Evolutionary conservation across 1,140 invertebrate species (phyloP), one percentile per base, ranked within the genome.

Genomic region (Theocolax elegans): DNA sequence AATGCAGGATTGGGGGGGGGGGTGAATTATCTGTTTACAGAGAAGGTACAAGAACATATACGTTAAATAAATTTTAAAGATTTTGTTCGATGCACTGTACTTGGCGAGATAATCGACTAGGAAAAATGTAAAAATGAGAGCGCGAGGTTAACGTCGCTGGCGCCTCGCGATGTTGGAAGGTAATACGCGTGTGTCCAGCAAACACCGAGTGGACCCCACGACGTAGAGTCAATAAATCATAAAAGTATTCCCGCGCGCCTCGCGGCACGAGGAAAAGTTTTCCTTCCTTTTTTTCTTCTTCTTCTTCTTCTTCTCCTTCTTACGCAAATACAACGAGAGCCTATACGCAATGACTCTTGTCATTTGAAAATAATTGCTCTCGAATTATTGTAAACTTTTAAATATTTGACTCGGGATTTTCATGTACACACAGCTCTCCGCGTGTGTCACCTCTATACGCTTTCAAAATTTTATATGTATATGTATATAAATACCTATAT

Each of bases 141-240:
- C n/a, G n/a, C n/a, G n/a, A n/a, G n/a, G n/a, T 60, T 17, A n/a
- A 9, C 46, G 58, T n/a, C 58, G 65, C 70, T 77, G 79, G 78
- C 78, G 79, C 80, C 80, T 74, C 75, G 67, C 74, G 74, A 72
- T 74, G 78, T 74, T 76, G 76, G 27, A 13, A 35, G 29, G 27
- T 54, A 54, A 25, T 54, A 31, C 17, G 42, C 75, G 74, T 60
- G 54, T 75, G 76, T 79, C 75, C 76, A 70, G 78, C 79, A 80
- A 80, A 80, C 77, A 79, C 27, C 38, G 40, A 21, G 40, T 25
- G 12, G 1, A 23, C 59, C 13, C 7, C 25, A 29, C 78, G 74
- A 62, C 72, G 72, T 65, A 77, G 76, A 81, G 77, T 79, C 76
- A 80, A 81, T 81, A 81, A 80, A 78, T 80, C 79, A 80, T 80